Conservation (phyloP, 2,797 vertebrate genomes). For the Artibeus lituratus region DNA sequence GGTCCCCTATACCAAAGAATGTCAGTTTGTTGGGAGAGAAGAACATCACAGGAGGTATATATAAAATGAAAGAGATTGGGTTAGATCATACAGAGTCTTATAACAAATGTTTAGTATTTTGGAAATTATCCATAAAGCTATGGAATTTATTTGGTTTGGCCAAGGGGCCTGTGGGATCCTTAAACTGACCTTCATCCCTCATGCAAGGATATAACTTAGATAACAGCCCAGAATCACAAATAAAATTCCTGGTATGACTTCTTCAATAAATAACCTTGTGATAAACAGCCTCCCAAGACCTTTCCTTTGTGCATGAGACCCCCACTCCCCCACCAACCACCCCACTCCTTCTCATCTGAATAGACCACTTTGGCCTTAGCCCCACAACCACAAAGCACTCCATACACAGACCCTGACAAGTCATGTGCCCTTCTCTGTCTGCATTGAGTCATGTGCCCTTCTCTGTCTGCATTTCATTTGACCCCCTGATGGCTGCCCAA, state of each 20-base stretch:
- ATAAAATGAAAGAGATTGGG: not conserved
- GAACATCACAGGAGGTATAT: not conserved
- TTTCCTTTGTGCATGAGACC: not conserved
- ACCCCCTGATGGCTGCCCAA: not conserved
- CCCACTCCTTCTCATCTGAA: not conserved
- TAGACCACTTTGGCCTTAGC: not conserved
- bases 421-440: not conserved
- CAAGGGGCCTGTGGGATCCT: not conserved
- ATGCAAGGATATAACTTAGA: not conserved
- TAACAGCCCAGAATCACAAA: not conserved
- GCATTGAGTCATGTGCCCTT: not conserved
- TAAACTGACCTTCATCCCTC: not conserved
- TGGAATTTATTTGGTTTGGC: not conserved
- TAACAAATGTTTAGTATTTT: not conserved
- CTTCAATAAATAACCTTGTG: not conserved
- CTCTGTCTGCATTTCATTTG: not conserved
- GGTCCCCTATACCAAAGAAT: not conserved
- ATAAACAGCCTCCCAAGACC: not conserved
- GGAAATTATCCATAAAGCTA: not conserved
- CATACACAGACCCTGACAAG: not conserved
- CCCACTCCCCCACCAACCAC: not conserved
- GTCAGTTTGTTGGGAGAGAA: not conserved
- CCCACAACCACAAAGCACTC: not conserved
- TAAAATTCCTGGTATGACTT: not conserved
- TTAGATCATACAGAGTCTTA: not conserved